Evolutionary conservation across 1,140 invertebrate species (phyloP).

Genomic region (Dendrolimus kikuchii): DNA sequence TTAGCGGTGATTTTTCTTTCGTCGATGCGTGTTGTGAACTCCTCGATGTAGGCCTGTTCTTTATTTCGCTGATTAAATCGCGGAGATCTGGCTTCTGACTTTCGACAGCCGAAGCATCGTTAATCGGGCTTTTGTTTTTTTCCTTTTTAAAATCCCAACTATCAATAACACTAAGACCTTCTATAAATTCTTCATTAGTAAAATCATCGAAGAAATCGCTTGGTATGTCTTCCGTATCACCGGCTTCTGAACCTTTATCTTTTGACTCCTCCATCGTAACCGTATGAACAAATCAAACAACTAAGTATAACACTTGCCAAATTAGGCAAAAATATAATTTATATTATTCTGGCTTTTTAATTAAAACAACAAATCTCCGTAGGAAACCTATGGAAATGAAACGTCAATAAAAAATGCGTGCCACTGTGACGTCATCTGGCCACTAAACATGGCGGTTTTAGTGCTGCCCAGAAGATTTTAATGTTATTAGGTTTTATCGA

Average conservation of each 20-base stretch:
- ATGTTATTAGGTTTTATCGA: too few relatives aligned
- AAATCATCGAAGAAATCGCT: conserved; percentile 68
- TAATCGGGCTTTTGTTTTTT: neutral
- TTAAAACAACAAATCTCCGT: too few relatives aligned
- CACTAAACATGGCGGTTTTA: too few relatives aligned
- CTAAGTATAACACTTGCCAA: neutral
- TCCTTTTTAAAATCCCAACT: conserved; percentile 41
- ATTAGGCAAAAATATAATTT: too few relatives aligned
- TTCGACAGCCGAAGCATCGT: neutral
- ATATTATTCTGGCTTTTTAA: neutral
- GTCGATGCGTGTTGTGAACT: too few relatives aligned
- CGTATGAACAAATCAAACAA: conserved; percentile 1
- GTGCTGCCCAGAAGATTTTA: too few relatives aligned
- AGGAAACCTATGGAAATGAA: too few relatives aligned
- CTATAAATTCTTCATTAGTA: conserved; percentile 56
- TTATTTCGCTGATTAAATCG: neutral
- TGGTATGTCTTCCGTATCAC: conserved; percentile 52
- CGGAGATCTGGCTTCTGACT: conserved; percentile 5
- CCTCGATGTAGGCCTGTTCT: too few relatives aligned
- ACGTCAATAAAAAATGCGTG: too few relatives aligned
- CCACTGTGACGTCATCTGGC: too few relatives aligned
- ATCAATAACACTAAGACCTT: conserved; percentile 61
- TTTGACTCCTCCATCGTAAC: conserved; percentile 20
- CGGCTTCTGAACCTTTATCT: conserved; percentile 22
- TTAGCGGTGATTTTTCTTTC: too few relatives aligned